These are phyloP conservation scores for Dione juno DNA, from an alignment of 2,888 invertebrate species.

Conservation along the genomic window DNA sequence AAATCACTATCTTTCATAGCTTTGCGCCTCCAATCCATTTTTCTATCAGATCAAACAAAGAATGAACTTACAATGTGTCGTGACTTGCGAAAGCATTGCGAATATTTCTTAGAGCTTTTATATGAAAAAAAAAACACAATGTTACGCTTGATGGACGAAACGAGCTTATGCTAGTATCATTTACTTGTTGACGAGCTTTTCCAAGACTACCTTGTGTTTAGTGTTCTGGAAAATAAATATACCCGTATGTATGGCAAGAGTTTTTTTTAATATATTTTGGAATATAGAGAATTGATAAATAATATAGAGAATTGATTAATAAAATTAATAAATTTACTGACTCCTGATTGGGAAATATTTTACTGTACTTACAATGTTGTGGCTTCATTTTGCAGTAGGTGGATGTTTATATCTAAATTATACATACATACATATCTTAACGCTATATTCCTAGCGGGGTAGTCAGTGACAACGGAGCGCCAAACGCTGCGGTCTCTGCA, in stretches of 20 bases:
- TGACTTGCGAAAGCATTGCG: constrained; percentile 9
- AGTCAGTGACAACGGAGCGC: too few relatives aligned
- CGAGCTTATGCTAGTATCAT: constrained; percentile 4
- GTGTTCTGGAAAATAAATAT: constrained; percentile 3
- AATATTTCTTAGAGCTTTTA: neutral
- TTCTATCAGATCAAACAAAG: constrained; percentile 4
- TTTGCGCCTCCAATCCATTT: neutral
- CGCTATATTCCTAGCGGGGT: too few relatives aligned
- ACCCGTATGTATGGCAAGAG: neutral
- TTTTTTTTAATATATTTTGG: neutral
- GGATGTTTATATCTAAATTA: too few relatives aligned
- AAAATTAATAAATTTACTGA: too few relatives aligned
- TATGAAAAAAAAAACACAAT: constrained; percentile 5
- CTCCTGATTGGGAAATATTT: too few relatives aligned
- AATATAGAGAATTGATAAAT: neutral
- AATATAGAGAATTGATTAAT: too few relatives aligned
- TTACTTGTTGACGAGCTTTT: constrained; percentile 9
- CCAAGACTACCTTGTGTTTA: neutral
- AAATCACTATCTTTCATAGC: neutral
- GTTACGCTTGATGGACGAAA: constrained; percentile 13
- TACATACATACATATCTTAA: too few relatives aligned
- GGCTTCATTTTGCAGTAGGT: too few relatives aligned
- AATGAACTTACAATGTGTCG: constrained; percentile 1
- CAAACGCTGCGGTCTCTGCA: too few relatives aligned
- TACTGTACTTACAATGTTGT: too few relatives aligned